Evolutionary conservation across 23 tunicate species (phyloP), one percentile per base, ranked within the genome.

Genomic region (Halocynthia aurantium): DNA sequence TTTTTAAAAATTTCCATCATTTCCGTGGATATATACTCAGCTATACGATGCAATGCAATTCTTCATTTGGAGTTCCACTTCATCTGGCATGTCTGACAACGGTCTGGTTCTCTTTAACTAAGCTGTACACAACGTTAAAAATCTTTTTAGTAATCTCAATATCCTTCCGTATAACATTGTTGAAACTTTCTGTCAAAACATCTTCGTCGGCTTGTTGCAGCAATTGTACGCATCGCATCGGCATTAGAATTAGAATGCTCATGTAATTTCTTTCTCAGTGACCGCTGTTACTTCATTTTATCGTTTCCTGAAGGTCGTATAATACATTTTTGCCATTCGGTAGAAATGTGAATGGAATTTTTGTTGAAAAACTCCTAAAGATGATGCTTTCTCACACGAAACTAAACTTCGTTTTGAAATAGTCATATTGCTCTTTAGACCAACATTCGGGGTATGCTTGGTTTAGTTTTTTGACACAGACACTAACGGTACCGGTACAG

Each of bases 121-220:
- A 8, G 22, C 10, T 7, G 10, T 64, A 64, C 7, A 10, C 69
- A 7, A 10, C 22, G 10, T 10, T 64, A 10, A 64, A 64, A 8
- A 64, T 10, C 7, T 10, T 8, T 10, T 8, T 49, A 7, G 69
- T 64, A 7, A 10, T 19, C 22, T 64, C 44, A 64, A 64, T 19
- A 31, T 10, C 12, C n/a, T n/a, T n/a, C n/a, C n/a, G n/a, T n/a
- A n/a, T n/a, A n/a, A n/a, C n/a, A n/a, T n/a, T n/a, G n/a, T n/a
- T n/a, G n/a, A n/a, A n/a, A n/a, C 12, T 64, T 64, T 31, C 69
- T 10, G 69, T 64, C 69, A 64, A 49, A 64, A 64, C 22, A 64
- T 64, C 10, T 7, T 7, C 10, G 7, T 8, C 69, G 10, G 8
- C 69, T 64, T 64, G 69, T 57, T 57, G 62, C 62, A 57, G 62